These are phyloP conservation scores for Sebastes cheni DNA, from an alignment of 2,797 vertebrate species.

Conservation along the genomic window DNA sequence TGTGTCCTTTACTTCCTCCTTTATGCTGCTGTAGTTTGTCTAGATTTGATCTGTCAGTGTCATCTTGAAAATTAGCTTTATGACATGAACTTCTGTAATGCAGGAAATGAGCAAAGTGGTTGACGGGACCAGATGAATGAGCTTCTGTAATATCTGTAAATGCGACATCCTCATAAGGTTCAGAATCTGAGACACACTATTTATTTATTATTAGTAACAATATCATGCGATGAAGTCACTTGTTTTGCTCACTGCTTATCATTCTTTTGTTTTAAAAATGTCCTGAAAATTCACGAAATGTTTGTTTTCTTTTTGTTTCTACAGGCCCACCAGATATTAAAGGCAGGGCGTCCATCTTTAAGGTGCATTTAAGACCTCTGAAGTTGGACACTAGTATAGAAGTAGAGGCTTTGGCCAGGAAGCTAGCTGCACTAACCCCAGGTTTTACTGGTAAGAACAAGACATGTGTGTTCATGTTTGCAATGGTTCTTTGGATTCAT, in stretches of 20 bases:
- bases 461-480: not conserved
- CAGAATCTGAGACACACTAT: not conserved
- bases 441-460: constrained; percentile 90
- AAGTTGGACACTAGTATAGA: constrained; percentile 87
- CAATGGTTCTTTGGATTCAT: not conserved
- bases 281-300: not conserved
- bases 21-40: not conserved
- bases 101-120: not conserved
- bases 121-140: not conserved
- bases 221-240: not conserved
- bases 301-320: not conserved
- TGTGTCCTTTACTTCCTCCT: not conserved
- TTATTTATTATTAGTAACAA: not conserved
- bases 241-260: not conserved
- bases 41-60: not conserved
- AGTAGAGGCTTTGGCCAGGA: constrained; percentile 87
- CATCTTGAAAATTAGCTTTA: not conserved
- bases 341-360: constrained; percentile 95
- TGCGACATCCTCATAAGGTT: not conserved
- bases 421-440: constrained; percentile 91
- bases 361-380: constrained; percentile 93
- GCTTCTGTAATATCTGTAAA: not conserved
- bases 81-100: not conserved
- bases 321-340: constrained; percentile 94
- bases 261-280: not conserved